phyloP scores from a whole-genome alignment of 2,113 vertebrate species.

The Poicephalus gulielmi region DNA sequence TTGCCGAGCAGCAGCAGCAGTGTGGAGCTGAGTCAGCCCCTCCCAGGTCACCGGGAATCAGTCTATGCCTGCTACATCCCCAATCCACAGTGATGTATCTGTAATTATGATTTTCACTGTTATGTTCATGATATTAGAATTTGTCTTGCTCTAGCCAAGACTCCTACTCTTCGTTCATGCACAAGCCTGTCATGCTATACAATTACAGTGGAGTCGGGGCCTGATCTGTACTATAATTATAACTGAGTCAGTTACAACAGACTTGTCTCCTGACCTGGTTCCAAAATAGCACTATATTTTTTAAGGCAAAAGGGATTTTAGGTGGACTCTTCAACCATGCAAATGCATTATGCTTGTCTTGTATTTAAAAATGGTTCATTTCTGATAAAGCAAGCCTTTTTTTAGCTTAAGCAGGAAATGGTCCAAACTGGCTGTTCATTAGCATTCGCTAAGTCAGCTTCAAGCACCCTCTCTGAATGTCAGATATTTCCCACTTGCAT shows the following conservation, averaged over 20 bases:
- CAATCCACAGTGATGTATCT: background rate
- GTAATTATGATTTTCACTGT: constrained; percentile 53
- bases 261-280: constrained; percentile 63
- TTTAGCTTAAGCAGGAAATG: constrained; percentile 35
- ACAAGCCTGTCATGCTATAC: constrained; percentile 50
- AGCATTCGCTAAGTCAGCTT: constrained; percentile 21
- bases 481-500: constrained; percentile 55
- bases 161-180: constrained; percentile 45
- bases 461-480: constrained; percentile 49
- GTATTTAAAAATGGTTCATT: background rate
- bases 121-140: constrained; percentile 57
- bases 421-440: constrained; percentile 46
- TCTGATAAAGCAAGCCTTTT: constrained; percentile 26
- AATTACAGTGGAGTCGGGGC: constrained; percentile 62
- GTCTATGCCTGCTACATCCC: background rate
- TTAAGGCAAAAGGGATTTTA: constrained; percentile 40
- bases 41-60: background rate
- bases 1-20: background rate
- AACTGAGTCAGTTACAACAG: constrained; percentile 68
- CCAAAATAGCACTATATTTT: constrained; percentile 45
- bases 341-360: background rate
- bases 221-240: constrained; percentile 67
- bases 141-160: constrained; percentile 50
- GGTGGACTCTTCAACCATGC: background rate
- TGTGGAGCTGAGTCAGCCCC: background rate